Percentiles rank a stretch among this genome's conserved stretches.
phyloP scores from a whole-genome alignment of 2,113 vertebrate genomes.

The Axis porcinus region DNA sequence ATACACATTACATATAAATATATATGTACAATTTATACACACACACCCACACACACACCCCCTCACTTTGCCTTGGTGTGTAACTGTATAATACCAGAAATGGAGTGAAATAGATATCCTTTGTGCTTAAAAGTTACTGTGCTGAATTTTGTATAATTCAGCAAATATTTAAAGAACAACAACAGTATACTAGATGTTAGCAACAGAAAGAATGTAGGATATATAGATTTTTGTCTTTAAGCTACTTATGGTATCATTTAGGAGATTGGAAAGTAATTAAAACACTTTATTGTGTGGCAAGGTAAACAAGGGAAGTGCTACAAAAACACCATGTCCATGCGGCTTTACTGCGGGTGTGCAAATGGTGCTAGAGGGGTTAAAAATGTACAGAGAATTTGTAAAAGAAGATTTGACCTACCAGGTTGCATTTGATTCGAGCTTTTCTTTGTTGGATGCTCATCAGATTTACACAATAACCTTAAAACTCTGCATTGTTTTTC shows the following conservation, averaged over 20 bases:
- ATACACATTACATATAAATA: neutral
- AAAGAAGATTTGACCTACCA: neutral
- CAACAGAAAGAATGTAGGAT: neutral
- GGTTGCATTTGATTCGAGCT: neutral
- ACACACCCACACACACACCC: neutral
- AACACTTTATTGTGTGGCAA: neutral
- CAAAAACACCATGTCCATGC: neutral
- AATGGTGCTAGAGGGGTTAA: no score
- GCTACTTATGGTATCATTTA: neutral
- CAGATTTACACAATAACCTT: neutral
- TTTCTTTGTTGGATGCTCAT: neutral
- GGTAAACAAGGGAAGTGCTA: neutral
- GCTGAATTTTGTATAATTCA: neutral
- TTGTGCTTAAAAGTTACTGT: neutral
- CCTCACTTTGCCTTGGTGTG: neutral
- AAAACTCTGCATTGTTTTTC: neutral
- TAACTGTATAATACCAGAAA: neutral
- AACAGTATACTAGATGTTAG: neutral
- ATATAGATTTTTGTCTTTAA: neutral
- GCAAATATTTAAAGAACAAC: neutral
- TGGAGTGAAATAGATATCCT: neutral
- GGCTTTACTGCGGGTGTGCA: rapidly evolving
- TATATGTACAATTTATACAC: neutral
- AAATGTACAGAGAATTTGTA: neutral
- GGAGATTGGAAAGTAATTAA: neutral